Percentiles rank a stretch among this genome's conserved stretches.
phyloP scores from a whole-genome alignment of 1,140 invertebrate genomes.

The Lordiphosa collinella region DNA sequence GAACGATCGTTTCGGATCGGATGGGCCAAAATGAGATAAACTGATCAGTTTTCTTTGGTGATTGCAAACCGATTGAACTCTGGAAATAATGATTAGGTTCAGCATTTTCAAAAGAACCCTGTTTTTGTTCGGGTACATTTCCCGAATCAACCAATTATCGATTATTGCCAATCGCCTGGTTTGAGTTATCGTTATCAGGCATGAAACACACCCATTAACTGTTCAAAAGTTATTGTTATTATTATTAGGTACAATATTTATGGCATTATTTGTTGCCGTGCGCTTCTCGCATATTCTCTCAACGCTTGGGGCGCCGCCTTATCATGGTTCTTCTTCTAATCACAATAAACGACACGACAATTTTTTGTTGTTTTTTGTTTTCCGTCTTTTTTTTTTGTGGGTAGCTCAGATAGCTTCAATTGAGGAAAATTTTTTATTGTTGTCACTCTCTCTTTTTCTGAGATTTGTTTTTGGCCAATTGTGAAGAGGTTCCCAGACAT shows the following conservation, averaged over 20 bases:
- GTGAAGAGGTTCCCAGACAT: constrained; percentile 22
- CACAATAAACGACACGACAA: constrained; percentile 45
- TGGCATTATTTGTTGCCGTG: constrained; percentile 48
- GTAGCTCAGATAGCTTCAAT: constrained; percentile 31
- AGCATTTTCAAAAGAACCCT: no score
- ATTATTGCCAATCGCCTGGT: constrained; percentile 35
- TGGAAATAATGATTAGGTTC: no score
- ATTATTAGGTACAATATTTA: constrained; percentile 38
- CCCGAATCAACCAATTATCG: constrained; percentile 10
- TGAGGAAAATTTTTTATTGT: constrained; percentile 3
- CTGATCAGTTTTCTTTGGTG: no score
- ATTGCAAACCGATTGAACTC: no score
- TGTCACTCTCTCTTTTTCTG: constrained; percentile 11
- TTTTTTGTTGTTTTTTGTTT: constrained; percentile 20
- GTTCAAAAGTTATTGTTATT: constrained; percentile 31
- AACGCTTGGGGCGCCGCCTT: not conserved
- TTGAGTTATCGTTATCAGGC: constrained; percentile 49
- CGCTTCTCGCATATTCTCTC: constrained; percentile 23
- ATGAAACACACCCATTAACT: constrained; percentile 36
- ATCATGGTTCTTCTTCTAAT: constrained; percentile 23
- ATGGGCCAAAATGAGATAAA: no score
- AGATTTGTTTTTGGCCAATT: constrained; percentile 3
- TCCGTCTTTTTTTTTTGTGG: not conserved
- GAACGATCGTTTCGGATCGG: no score
- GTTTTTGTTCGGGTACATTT: not conserved